These are phyloP conservation scores for Lycia hirtaria DNA, from an alignment of 2,888 invertebrate genomes.

Conservation along the genomic window DNA sequence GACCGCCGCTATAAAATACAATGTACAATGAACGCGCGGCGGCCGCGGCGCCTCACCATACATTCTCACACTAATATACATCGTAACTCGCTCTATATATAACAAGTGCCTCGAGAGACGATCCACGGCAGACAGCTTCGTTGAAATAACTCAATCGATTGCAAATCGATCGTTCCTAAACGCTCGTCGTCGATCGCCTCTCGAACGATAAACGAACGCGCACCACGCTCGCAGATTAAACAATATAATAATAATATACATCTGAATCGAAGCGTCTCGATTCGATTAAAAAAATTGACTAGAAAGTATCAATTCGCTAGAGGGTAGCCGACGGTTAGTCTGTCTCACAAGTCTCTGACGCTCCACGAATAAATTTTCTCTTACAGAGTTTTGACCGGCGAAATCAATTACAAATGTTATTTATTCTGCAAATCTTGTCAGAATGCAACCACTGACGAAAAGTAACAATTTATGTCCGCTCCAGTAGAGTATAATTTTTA, in stretches of 20 bases:
- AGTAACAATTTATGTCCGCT: background rate
- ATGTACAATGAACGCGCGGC: conserved; percentile 79
- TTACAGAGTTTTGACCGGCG: background rate
- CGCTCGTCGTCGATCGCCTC: conserved; percentile 11
- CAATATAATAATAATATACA: conserved; percentile 69
- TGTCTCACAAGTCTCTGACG: conserved; percentile 10
- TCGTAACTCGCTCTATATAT: conserved; percentile 82
- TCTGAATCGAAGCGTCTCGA: conserved; percentile 80
- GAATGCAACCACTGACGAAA: too few species aligned
- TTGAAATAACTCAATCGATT: background rate
- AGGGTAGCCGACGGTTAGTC: conserved; percentile 22
- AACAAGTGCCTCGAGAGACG: conserved; percentile 60
- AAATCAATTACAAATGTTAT: background rate
- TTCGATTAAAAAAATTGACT: conserved; percentile 83
- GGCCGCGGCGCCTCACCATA: conserved; percentile 74
- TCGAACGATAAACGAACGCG: conserved; percentile 65
- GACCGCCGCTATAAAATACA: conserved; percentile 77
- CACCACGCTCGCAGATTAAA: conserved; percentile 62
- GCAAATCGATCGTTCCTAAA: background rate
- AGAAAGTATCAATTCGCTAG: conserved; percentile 82
- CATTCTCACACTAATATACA: conserved; percentile 84
- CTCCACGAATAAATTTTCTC: too few species aligned
- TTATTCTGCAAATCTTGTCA: too few species aligned
- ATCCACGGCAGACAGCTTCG: conserved; percentile 7
- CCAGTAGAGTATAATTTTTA: background rate